Base-by-base conservation (phyloP, 2,797 vertebrate species). In the Sebastes hubbsi region DNA sequence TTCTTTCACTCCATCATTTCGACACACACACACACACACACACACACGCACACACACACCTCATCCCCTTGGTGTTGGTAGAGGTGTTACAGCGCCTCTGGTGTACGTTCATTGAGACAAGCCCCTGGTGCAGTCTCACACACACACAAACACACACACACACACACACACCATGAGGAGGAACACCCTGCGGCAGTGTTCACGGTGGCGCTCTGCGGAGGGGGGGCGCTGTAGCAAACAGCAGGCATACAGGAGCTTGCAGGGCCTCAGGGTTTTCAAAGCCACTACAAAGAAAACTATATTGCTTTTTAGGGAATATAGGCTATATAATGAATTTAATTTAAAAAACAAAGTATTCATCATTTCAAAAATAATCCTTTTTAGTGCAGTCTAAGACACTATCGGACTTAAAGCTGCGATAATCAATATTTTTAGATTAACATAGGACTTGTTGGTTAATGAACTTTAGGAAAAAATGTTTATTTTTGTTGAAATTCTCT, bases 101-200 rank as follows among this genome's bases (percentile, higher is more conserved):
- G 66, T 67, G 75, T 70, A 66, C 4, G 2, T 72, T 82, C 38
- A 54, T 29, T 22, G 54, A 69, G 56, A 72, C 6, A 11, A 82
- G 72, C 69, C 46, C 69, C 77, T 69, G 60, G 34, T 74, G 69
- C 64, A 80, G 46, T 76, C 14, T 66, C 55, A 36, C 11, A 29
- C 27, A 49, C 65, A 65, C 65, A 65, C 58, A 79, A n/a, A 65
- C 58, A 79, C 42, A 69, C 30, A 13, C 10, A 63, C 6, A 38
- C 60, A 62, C 59, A n/a, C 52, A 55, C 52, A 55, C 22, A 55
- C 46, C 61, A 46, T 22, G 16, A 29, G 58, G 63, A 72, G 56
- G 54, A 79, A 25, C 49, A 82, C 46, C 68, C 60, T 80, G 81
- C 49, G 2, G 77, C 62, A 64, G 65, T 67, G 56, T 60, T 73